Conservation (phyloP, 1,140 invertebrate genomes). For the Bradysia coprophila region DNA sequence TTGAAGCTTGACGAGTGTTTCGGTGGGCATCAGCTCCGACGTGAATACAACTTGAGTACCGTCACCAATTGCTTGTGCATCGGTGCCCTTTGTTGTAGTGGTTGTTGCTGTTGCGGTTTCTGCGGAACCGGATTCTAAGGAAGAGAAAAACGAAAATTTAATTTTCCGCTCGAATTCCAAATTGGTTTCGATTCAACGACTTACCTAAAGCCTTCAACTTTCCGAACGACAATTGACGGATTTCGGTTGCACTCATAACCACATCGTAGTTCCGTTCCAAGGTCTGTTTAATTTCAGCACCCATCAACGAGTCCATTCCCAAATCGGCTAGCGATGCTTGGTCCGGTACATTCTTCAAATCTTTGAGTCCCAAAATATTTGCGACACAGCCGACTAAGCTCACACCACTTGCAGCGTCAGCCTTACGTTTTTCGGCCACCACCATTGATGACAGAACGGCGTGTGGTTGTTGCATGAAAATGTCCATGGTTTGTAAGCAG, state of each 20-base stretch:
- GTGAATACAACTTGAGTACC: slow-evolving; percentile 30
- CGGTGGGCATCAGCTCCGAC: slow-evolving; percentile 39
- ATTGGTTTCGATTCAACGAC: background rate
- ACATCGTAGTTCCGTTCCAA: slow-evolving; percentile 84
- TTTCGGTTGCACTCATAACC: slow-evolving; percentile 73
- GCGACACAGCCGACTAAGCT: slow-evolving; percentile 54
- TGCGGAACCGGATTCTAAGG: slow-evolving; percentile 16
- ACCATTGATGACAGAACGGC: slow-evolving; percentile 74
- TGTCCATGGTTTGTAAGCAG: slow-evolving; percentile 69
- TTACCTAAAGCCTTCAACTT: slow-evolving; percentile 46
- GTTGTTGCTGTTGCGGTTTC: slow-evolving; percentile 8
- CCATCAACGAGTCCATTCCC: slow-evolving; percentile 96
- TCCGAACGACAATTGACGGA: slow-evolving; percentile 58
- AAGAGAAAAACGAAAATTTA: no score
- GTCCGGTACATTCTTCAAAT: slow-evolving; percentile 52
- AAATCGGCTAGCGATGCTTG: slow-evolving; percentile 69
- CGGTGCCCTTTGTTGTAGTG: slow-evolving; percentile 7
- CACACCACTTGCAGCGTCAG: slow-evolving; percentile 24
- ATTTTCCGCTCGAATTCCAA: background rate
- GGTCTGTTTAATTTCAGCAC: slow-evolving; percentile 93
- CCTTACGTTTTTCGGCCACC: slow-evolving; percentile 49
- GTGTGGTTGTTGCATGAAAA: slow-evolving; percentile 72
- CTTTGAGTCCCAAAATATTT: slow-evolving; percentile 72
- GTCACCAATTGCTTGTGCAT: slow-evolving; percentile 15
- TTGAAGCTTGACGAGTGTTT: slow-evolving; percentile 38